Evolutionary conservation across 2,113 vertebrate species (phyloP), one percentile per base, ranked within the genome.

Genomic region (Macrotis lagotis): DNA sequence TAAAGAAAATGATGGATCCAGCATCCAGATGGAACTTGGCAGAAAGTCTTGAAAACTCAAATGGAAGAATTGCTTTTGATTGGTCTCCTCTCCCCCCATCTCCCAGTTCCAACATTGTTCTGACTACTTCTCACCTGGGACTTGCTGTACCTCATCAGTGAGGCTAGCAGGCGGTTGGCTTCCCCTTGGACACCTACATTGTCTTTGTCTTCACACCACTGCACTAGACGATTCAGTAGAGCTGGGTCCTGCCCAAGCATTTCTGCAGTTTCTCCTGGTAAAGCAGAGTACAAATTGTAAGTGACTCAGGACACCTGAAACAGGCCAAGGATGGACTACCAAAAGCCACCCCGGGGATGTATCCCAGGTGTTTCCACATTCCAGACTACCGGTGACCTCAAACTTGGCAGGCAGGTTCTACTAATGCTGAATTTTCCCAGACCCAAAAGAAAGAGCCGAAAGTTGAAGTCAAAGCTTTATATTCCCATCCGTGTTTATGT

Each of bases 111-210:
- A 19, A 16, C 2, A 24, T 83, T 83, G 44, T 83, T 44, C 66
- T 83, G n/a, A 2, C 66, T 9, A 0, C 66, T 3, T 91, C 98
- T 1, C 98, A 99, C 99, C 0, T 98, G 98, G 93, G 98, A 99
- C 88, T 98, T 98, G 97, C 99, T 99, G 98, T 99, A 98, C 93
- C 98, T 98, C 98, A 99, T 96, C 90, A 99, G 97, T 0, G 99
- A 99, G 8, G 99, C 99, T 92, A 99, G 95, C 37, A 99, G 98
- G 31, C 99, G 98, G 50, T 99, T 99, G 88, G 99, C 99, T 97
- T 99, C 99, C 48, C 98, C 97, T 0, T 94, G 88, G 53, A 99
- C 92, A 10, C 99, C 98, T 0, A 98, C 98, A 0, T 99, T 98
- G 89, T 99, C 98, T 0, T 98, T 98, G 14, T 91, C 97, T 0